Base-by-base conservation (phyloP, 2,113 vertebrate genomes). In the Prunella fulvescens region DNA sequence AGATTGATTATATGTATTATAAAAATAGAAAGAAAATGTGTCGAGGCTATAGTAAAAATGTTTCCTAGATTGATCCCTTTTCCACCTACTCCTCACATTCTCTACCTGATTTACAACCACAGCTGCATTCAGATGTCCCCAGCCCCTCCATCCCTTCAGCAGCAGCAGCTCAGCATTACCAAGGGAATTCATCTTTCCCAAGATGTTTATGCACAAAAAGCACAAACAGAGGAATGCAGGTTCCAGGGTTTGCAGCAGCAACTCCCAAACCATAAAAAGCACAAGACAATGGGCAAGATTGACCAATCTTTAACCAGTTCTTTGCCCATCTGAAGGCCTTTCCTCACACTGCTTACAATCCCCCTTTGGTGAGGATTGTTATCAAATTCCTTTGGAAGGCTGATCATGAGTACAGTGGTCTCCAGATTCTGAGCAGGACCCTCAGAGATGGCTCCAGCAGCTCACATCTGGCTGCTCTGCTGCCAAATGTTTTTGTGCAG, bases 401-500 rank as follows among this genome's bases (percentile, higher is more conserved):
- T 5, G 1, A 18, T 15, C 13, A 11, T 6, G n/a, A 53, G 9
- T 2, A 8, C 5, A 29, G 22, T 9, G 42, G 19, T 53, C n/a
- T 37, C 25, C 65, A 54, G 20, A 2, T 15, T 44, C 26, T n/a
- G 42, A 56, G 62, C 13, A 64, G 16, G 31, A 44, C 40, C 12
- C 45, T 48, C 31, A 28, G 16, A 53, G 39, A 37, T 5, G 8
- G 22, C n/a, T 56, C 13, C 33, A 45, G 39, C 1, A 67, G 37
- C 40, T 20, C 42, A 19, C n/a, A 37, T 2, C 19, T n/a, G 13
- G 11, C 50, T 50, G 61, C 42, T 86, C 20, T 60, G 56, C 45
- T 39, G 28, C 25, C 66, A 70, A 10, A 8, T 7, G 15, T 5
- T 31, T 60, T 5, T 3, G 0, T 25, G 24, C 60, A 61, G 60